Evolutionary conservation across 2,888 invertebrate genomes (phyloP).

Genomic region (Entomobrya multifasciata): DNA sequence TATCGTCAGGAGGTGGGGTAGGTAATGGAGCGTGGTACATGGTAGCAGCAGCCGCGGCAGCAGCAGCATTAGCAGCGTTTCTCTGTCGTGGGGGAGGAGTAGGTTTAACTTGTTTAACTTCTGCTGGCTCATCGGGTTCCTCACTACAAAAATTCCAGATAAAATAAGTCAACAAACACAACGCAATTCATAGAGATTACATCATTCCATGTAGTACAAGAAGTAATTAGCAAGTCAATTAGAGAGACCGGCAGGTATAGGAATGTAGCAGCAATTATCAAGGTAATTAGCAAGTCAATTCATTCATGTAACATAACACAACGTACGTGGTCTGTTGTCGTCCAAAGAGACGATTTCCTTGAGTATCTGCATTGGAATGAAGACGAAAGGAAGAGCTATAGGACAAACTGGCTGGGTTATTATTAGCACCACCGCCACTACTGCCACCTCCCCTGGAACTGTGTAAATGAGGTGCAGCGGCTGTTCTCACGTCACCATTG

Average conservation of each 20-base stretch:
- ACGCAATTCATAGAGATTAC: slow-evolving; percentile 5
- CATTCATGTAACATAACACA: too few species aligned
- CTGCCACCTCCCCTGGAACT: slow-evolving; percentile 49
- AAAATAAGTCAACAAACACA: background rate
- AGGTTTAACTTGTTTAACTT: slow-evolving; percentile 76
- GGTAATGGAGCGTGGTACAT: slow-evolving; percentile 85
- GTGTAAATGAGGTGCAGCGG: slow-evolving; percentile 64
- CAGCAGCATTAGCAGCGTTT: too few species aligned
- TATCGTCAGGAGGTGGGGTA: slow-evolving; percentile 89
- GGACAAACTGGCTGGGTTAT: slow-evolving; percentile 53
- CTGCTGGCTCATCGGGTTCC: slow-evolving; percentile 64
- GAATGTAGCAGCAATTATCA: background rate
- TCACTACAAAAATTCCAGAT: background rate
- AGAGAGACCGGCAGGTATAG: background rate
- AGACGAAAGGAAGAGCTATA: slow-evolving; percentile 76
- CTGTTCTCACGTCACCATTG: slow-evolving; percentile 78
- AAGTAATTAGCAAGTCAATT: slow-evolving; percentile 40
- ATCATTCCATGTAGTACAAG: background rate
- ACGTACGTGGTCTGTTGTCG: slow-evolving; percentile 64
- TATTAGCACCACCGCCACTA: slow-evolving; percentile 56
- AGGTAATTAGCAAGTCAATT: slow-evolving; percentile 60
- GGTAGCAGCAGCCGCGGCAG: slow-evolving; percentile 81
- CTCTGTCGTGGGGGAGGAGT: slow-evolving; percentile 78
- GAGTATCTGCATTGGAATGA: slow-evolving; percentile 79
- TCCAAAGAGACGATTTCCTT: slow-evolving; percentile 79